Base-by-base conservation (phyloP, 2,113 vertebrate genomes). In the Tachuris rubrigastra region DNA sequence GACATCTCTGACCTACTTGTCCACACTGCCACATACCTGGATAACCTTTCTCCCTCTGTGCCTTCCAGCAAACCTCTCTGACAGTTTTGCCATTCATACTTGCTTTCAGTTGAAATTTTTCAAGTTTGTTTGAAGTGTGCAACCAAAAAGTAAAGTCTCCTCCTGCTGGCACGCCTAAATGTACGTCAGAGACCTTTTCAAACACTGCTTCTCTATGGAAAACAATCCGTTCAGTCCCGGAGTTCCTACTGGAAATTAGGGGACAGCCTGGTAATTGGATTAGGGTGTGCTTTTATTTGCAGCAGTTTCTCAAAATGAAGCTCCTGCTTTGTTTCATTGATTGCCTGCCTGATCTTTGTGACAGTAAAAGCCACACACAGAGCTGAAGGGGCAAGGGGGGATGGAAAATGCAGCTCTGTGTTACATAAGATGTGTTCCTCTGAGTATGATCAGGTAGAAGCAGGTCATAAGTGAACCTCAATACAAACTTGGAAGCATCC, bases 231-330 rank as follows among this genome's bases (percentile, higher is more conserved):
- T 83, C 53, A 46, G 44, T 37, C 42, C 39, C 16, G 12, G 77
- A 71, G 80, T 50, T 90, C 28, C 49, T 76, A 9, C 15, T 93
- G 65, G 72, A 91, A 96, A 90, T 95, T 60, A 95, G 71, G 73
- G 80, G 39, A 85, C 69, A 88, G 84, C 20, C 73, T 93, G 62
- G 42, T 84, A 94, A 94, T 92, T 89, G 85, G 88, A 72, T 94
- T 87, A 90, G 93, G 93, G 69, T 74, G 19, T 33, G 5, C 53
- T 90, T 88, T 95, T 91, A 71, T 83, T 91, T 92, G 68, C 65
- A 81, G 47, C 65, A 78, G 67, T 85, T 89, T 86, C 93, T 95
- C 76, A 78, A 73, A 72, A 62, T n/a, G 52, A 95, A 97, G 88
- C 62, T 62, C 62, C 53, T 92, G 65, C 69, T 71, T 83, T 93